Conservation (phyloP, 1,140 invertebrate genomes). For the Reticulitermes speratus region DNA sequence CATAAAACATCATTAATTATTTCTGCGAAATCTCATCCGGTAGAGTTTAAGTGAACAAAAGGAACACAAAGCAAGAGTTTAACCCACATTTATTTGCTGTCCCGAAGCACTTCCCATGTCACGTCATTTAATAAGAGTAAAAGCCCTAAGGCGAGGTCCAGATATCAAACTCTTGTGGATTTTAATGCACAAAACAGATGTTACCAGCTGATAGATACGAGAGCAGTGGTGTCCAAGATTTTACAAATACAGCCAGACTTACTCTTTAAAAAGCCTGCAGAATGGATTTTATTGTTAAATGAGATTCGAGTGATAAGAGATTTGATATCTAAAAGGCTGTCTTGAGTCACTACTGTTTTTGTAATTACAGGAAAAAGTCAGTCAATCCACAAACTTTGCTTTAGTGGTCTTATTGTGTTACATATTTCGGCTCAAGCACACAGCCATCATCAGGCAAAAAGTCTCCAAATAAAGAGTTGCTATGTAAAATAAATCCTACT, state of each 20-base stretch:
- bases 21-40: background rate
- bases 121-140: background rate
- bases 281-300: too few relatives aligned
- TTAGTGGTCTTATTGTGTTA: too few relatives aligned
- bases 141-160: background rate
- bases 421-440: too few relatives aligned
- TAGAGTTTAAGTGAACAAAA: background rate
- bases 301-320: too few relatives aligned
- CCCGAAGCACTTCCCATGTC: background rate
- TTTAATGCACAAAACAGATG: background rate
- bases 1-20: slow-evolving; percentile 18
- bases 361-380: too few relatives aligned
- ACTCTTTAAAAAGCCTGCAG: too few relatives aligned
- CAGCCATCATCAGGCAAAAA: too few relatives aligned
- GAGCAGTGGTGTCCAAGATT: background rate
- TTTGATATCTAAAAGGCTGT: too few relatives aligned
- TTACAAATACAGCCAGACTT: background rate
- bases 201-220: background rate
- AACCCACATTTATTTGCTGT: background rate
- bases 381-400: too few relatives aligned
- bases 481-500: too few relatives aligned
- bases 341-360: too few relatives aligned
- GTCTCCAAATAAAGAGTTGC: too few relatives aligned
- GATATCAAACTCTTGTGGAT: background rate
- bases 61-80: background rate